These are phyloP conservation scores for Volucella zonaria DNA, from an alignment of 2,888 invertebrate species.

Conservation along the genomic window DNA sequence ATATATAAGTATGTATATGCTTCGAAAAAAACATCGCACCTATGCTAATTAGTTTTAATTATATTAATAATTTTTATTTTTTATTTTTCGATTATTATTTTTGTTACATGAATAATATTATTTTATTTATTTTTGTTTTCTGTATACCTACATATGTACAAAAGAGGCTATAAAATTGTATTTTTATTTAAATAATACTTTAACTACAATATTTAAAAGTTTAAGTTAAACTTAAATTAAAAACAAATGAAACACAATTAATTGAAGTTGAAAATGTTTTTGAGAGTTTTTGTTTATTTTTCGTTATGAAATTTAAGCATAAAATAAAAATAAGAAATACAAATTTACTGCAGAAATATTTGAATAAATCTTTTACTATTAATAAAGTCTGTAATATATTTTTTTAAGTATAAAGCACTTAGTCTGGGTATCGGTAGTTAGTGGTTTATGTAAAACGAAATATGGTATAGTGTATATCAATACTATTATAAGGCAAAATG, in stretches of 20 bases:
- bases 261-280: background rate
- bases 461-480: background rate
- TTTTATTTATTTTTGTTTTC: too few relatives aligned
- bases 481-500: constrained; percentile 25
- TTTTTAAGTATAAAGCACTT: constrained; percentile 67
- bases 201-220: constrained; percentile 1
- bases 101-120: constrained; percentile 52
- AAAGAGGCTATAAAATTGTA: constrained; percentile 40
- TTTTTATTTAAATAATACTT: constrained; percentile 40
- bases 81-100: constrained; percentile 29
- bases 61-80: background rate
- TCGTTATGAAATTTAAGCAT: too few relatives aligned
- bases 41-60: constrained; percentile 33
- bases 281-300: too few relatives aligned
- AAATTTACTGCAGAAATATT: background rate
- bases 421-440: constrained; percentile 47
- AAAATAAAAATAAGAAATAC: background rate
- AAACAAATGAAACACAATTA: background rate
- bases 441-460: constrained; percentile 13
- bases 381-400: background rate
- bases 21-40: constrained; percentile 32
- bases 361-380: too few relatives aligned
- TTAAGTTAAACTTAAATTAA: background rate
- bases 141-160: constrained; percentile 48
- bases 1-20: constrained; percentile 20